A percentile compares a stretch with the other conserved stretches of the same genome.
Conservation (phyloP, 1,140 invertebrate genomes). For the Melanaphis sacchari region DNA sequence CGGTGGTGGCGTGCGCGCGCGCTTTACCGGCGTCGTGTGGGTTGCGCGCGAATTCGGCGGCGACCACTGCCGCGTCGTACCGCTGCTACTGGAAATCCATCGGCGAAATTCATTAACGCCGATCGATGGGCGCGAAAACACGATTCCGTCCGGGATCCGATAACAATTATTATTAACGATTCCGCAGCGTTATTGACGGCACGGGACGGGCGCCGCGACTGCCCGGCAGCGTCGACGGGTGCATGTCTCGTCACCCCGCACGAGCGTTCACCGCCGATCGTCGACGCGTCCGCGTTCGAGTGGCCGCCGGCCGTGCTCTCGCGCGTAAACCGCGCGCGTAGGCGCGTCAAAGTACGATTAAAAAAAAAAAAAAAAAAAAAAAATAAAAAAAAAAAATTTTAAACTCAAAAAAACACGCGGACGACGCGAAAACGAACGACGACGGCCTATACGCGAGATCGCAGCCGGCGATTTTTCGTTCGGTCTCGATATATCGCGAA, state of each 20-base stretch:
- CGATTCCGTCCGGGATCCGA: conserved; percentile 1
- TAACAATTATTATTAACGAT: conserved; percentile 19
- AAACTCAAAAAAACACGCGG: no score
- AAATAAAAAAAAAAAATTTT: no score
- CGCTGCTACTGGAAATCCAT: conserved; percentile 46
- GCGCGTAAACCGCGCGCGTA: no score
- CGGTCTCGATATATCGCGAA: no score
- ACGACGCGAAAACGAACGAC: no score
- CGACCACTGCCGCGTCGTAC: background rate
- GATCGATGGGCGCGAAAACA: conserved; percentile 27
- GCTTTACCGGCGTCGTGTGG: background rate
- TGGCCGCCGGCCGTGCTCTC: no score
- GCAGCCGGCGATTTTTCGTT: no score
- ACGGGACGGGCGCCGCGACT: conserved; percentile 19
- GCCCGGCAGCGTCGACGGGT: background rate
- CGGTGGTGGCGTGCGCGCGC: background rate
- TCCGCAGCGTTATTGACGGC: conserved; percentile 25
- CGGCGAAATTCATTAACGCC: conserved; percentile 23
- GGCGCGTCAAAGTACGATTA: no score
- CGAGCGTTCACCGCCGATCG: no score
- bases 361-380: no score
- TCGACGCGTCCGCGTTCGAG: no score
- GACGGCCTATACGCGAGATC: no score
- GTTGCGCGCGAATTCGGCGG: conserved; percentile 28
- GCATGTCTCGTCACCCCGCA: background rate